Evolutionary conservation across 2,113 vertebrate genomes (phyloP), one percentile per base, ranked within the genome.

Genomic region (Ondatra zibethicus): DNA sequence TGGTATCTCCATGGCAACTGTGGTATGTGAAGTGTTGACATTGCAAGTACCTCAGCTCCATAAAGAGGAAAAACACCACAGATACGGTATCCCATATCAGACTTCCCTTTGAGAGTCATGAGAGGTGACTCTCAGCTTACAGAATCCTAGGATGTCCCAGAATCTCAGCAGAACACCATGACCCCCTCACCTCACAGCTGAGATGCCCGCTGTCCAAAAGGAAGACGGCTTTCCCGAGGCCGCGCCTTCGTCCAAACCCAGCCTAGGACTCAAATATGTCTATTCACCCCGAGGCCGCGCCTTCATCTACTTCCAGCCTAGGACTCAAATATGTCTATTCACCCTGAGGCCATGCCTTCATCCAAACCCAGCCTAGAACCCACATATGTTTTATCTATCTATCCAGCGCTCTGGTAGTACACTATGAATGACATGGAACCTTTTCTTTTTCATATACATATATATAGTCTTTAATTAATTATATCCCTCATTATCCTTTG

Each of bases 231-330:
- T 95, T 78, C 31, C 76, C 4, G 1, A 81, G 16, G 21, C 61
- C 3, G 3, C 7, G 3, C 11, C 45, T 0, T 47, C 45, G 6
- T 27, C 39, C 8, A 19, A 39, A 29, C 42, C 52, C 13, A 7
- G 10, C 31, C 27, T 36, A 23, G 75, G 33, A 47, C 45, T 36
- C 73, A 55, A 3, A 75, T 58, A 31, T 63, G 61, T 3, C 61
- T 10, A 29, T 65, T 3, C 61, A 63, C 73, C 33, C 75, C 4
- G 4, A 85, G 16, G 19, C 52, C 3, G 7, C 5, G 3, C 17
- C 45, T 0, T 42, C 45, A 11, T 27, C 47, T 11, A 19, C 42
- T 33, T 39, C 47, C 13, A 7, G 6, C 36, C 23, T 36, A 29
- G 70, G 33, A 47, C 45, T n/a, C 73, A 55, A 4, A 78, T 55